phyloP scores from a whole-genome alignment of 2,797 vertebrate species.

The Phataginus tetradactyla region DNA sequence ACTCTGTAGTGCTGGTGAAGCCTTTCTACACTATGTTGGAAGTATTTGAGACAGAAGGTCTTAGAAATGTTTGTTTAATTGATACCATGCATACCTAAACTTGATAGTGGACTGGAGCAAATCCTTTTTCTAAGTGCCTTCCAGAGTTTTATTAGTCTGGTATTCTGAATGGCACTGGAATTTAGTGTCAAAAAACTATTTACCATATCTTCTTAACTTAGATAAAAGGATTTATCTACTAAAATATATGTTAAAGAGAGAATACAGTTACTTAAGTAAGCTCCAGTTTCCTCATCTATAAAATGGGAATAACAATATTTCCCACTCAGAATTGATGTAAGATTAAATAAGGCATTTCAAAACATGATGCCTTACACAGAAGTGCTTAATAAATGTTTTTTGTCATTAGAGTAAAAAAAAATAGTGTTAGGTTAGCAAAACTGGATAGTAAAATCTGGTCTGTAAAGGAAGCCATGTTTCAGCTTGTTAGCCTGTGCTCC shows the following conservation, averaged over 20 bases:
- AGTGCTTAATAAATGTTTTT: not conserved
- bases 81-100: not conserved
- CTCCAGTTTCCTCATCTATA: not conserved
- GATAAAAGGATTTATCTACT: not conserved
- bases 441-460: not conserved
- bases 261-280: not conserved
- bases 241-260: not conserved
- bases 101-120: not conserved
- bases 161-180: not conserved
- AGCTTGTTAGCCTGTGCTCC: not conserved
- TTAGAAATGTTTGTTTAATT: not conserved
- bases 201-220: not conserved
- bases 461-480: not conserved
- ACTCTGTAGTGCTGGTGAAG: not conserved
- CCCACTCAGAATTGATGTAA: not conserved
- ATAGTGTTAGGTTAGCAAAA: not conserved
- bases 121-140: not conserved
- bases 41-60: not conserved
- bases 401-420: not conserved
- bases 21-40: not conserved
- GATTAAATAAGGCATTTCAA: not conserved
- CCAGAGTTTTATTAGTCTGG: not conserved
- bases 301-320: not conserved
- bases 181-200: not conserved
- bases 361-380: not conserved